Evolutionary conservation across 1,140 invertebrate species (phyloP), one percentile per base, ranked within the genome.

Genomic region (Bombus haemorrhoidalis): DNA sequence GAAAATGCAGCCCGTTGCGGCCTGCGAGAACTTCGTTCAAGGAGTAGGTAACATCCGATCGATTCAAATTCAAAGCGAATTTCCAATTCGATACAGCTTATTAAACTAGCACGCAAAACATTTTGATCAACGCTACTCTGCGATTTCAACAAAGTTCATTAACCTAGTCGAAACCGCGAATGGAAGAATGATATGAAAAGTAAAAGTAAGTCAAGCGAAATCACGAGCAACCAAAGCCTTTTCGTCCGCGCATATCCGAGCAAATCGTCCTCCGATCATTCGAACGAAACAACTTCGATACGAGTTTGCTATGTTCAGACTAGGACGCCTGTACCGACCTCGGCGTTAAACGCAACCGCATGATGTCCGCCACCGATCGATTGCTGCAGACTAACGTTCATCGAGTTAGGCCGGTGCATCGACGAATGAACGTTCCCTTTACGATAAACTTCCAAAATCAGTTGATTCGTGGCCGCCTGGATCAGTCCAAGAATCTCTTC

Each of bases 401-500:
- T 92, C 66, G 93, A 91, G 84, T 91, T 95, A 12, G 93, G 93
- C 73, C 94, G 91, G 39, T 93, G 93, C 3, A 87, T 82, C 47
- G 89, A 73, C 53, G 85, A 73, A 12, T 85, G 75, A n/a, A 62
- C 73, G 41, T 91, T 91, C 22, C 93, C 93, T 73, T 95, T 95
- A 22, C 97, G 96, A 93, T 98, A 98, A 80, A 98, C 97, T 93
- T 98, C 98, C 83, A 98, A 94, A 41, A 96, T 96, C 85, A 98
- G 95, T 87, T 96, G 96, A 93, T 96, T 97, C 53, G 97, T 97
- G 32, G 95, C 96, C 95, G 94, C 97, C 96, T 97, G 97, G 89
- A 98, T 98, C 87, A 98, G 96, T 89, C 97, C 96, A 77, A 98
- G 95, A 71, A 98, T 97, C 93, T 98, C 97, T 79, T 98, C 97